Base-by-base conservation (phyloP, 1,140 invertebrate genomes). In the Patella vulgata region DNA sequence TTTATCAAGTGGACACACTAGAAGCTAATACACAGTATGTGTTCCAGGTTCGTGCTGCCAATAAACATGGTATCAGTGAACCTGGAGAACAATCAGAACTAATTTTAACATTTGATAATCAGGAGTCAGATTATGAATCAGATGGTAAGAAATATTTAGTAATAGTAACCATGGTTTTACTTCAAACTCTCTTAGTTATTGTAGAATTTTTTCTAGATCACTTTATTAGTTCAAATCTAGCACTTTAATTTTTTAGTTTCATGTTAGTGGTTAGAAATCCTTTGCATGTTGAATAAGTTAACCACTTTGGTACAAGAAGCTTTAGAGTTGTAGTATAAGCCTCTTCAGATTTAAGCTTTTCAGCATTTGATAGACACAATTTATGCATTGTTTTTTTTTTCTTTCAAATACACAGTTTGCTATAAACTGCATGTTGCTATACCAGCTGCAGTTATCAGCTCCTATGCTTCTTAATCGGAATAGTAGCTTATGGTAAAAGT, bases 1-100 rank as follows among this genome's bases (percentile, higher is more conserved):
- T 71, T 40, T 85, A 66, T 59, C 68, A 68, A 44, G 74, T 52
- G 92, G 93, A 53, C 88, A 89, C 75, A 89, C 71, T 86, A 6
- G 28, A 92, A 92, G 80, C 86, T 93, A 70, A 77, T 43, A 74
- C 66, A 3, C 77, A 93, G n/a, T 99, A 99, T 82, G 94, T 98
- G 68, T 99, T 99, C 89, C 89, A 96, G 56, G 95, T 99, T 0
- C 91, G 95, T 87, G 96, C 96, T 56, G 95, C 97, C 84, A 99
- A 99, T 85, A 92, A 95, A 79, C 96, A 98, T 79, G 97, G 97
- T 40, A 90, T 91, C 50, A 96, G 95, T 19, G 94, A 98, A 68
- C 94, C 96, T 6, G 92, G 85, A 28, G 71, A 70, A 28, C 56
- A 56, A 17, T 75, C 79, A 1, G 73, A 79, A 6, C 54, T 68